These are phyloP conservation scores for Sebastes jordani DNA, from an alignment of 2,797 vertebrate species.

Conservation along the genomic window DNA sequence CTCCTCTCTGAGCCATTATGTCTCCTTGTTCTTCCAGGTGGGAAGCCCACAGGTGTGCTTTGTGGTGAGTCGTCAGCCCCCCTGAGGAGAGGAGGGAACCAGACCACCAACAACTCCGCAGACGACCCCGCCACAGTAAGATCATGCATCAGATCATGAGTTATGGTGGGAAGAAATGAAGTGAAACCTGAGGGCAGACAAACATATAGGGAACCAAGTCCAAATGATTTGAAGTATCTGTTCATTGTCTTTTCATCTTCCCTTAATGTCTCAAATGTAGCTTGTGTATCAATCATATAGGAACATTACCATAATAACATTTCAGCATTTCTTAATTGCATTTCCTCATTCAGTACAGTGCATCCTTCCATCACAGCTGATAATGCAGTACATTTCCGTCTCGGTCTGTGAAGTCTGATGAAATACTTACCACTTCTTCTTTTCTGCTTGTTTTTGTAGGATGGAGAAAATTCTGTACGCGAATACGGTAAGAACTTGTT, in stretches of 20 bases:
- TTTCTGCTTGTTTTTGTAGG: slow-evolving; percentile 63
- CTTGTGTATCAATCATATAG: background rate
- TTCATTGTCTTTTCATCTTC: background rate
- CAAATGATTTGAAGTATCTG: background rate
- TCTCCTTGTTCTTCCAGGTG: slow-evolving; percentile 67
- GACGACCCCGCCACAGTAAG: slow-evolving; percentile 68
- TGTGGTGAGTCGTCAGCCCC: slow-evolving; percentile 84
- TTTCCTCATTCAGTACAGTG: background rate
- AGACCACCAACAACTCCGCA: slow-evolving; percentile 52
- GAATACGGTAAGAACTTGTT: slow-evolving; percentile 68
- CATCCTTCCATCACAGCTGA: background rate
- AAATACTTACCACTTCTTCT: background rate
- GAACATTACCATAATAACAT: background rate
- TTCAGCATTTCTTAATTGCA: background rate
- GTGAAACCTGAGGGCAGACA: slow-evolving; percentile 17
- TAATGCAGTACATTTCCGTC: background rate
- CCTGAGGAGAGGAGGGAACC: slow-evolving; percentile 78
- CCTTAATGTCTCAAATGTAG: background rate
- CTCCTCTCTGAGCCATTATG: background rate
- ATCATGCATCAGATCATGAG: slow-evolving; percentile 12
- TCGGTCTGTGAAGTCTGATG: background rate
- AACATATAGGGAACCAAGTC: background rate
- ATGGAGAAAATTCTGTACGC: slow-evolving; percentile 66
- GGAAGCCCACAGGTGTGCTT: slow-evolving; percentile 83
- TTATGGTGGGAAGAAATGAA: background rate